Base-by-base conservation (phyloP, 2,888 invertebrate genomes). In the Brachynemurus nebulosus region DNA sequence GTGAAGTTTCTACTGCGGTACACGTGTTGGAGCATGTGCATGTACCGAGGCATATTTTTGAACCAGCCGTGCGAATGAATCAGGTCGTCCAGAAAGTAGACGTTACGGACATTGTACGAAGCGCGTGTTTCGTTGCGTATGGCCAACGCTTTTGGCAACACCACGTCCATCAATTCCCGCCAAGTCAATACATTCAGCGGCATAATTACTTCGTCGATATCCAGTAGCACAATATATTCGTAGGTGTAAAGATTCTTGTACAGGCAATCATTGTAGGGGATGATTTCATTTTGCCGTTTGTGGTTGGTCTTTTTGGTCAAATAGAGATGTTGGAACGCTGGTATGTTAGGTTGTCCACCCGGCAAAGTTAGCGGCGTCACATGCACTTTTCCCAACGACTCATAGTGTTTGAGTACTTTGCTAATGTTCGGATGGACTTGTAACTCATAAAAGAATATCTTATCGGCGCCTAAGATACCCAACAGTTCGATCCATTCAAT, bases 231-330 rank as follows among this genome's bases (percentile, higher is more conserved):
- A 44, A 92, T 80, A 66, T 86, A 90, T 50, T 86, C 78, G 65
- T 92, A 93, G 51, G 81, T 74, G 62, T 91, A 86, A 69, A 93
- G 77, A 61, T 93, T 86, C 61, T 88, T 82, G 68, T 93, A 93
- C 44, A 95, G 72, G 59, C 95, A 95, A 64, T 95, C 95, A 64
- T 95, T 95, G 70, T 95, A 95, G 9, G 93, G 92, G 54, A 95
- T 88, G 47, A 95, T 72, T 66, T 95, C 95, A 67, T 92, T 91
- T 63, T 92, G 88, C 11, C 93, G 72, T 65, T 95, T 95, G 66
- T 92, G 86, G 57, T 89, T 91, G 21, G 88, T 81, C 65, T 91
- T 92, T 61, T 86, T 86, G 45, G 84, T 84, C 41, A 93, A 72
- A 60, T 89, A 93, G 66, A 89, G 73, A 63, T 90, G 89, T 60